Evolutionary conservation across 1,140 invertebrate genomes (phyloP).

Genomic region (honey bee (Apis mellifera)): DNA sequence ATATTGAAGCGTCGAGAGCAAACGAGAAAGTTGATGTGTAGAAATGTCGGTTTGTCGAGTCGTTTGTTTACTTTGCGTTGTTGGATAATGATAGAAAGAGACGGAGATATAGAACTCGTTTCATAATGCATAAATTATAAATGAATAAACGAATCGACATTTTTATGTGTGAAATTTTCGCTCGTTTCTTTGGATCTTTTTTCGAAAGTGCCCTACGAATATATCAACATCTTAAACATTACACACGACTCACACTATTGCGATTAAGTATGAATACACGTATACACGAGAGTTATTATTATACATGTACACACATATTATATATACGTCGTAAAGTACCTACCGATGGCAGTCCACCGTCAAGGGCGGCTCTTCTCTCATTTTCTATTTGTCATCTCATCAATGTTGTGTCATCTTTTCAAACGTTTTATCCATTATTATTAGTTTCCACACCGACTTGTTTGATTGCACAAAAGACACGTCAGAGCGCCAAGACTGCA

Average conservation of each 20-base stretch:
- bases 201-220: too few relatives aligned
- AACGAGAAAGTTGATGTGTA: too few relatives aligned
- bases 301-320: conserved; percentile 21
- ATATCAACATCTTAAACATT: too few relatives aligned
- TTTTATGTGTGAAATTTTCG: too few relatives aligned
- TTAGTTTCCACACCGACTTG: conserved; percentile 50
- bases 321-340: conserved; percentile 42
- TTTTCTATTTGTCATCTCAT: conserved; percentile 31
- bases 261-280: conserved; percentile 8
- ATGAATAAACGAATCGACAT: too few relatives aligned
- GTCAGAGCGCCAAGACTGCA: conserved; percentile 33
- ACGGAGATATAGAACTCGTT: too few relatives aligned
- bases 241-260: conserved; percentile 22
- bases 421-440: conserved; percentile 25
- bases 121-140: too few relatives aligned
- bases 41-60: too few relatives aligned
- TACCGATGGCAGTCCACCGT: conserved; percentile 60
- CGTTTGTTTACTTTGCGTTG: too few relatives aligned
- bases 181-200: too few relatives aligned
- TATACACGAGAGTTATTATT: neutral
- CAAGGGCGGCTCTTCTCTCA: conserved; percentile 56
- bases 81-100: too few relatives aligned
- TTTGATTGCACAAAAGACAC: conserved; percentile 62
- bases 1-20: too few relatives aligned
- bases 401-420: conserved; percentile 27